Conservation (phyloP, 2,797 vertebrate species). For the Simalia tracyae region DNA sequence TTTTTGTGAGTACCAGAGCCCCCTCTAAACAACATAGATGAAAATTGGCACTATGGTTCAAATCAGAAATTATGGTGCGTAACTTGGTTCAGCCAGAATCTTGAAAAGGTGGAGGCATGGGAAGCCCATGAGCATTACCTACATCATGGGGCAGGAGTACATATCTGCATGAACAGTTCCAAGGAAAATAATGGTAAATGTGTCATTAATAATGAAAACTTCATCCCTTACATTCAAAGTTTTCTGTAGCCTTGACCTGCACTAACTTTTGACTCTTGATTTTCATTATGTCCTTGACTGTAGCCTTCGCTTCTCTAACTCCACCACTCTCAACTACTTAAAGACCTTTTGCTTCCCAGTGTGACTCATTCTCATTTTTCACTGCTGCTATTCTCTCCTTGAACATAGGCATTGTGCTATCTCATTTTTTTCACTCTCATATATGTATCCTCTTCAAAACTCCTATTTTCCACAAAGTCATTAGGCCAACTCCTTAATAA, state of each 20-base stretch:
- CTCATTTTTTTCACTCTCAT: not conserved
- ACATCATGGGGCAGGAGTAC: not conserved
- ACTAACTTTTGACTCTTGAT: not conserved
- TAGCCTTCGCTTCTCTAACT: not conserved
- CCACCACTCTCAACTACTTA: not conserved
- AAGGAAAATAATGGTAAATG: not conserved
- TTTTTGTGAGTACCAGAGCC: not conserved
- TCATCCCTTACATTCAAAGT: not conserved
- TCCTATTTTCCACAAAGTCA: not conserved
- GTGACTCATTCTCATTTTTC: not conserved
- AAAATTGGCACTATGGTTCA: not conserved
- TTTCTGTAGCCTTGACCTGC: not conserved
- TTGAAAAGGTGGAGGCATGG: not conserved
- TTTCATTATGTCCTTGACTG: not conserved
- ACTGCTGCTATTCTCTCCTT: not conserved
- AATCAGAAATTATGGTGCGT: not conserved
- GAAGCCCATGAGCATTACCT: not conserved
- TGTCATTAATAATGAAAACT: not conserved
- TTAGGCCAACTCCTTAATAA: not conserved
- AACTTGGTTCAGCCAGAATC: not conserved
- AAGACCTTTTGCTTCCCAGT: not conserved
- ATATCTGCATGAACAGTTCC: not conserved
- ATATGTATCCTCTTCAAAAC: not conserved
- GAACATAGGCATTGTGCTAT: not conserved
- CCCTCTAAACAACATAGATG: not conserved